Conservation (phyloP, 2,113 vertebrate genomes). For the Mandrillus leucophaeus region DNA sequence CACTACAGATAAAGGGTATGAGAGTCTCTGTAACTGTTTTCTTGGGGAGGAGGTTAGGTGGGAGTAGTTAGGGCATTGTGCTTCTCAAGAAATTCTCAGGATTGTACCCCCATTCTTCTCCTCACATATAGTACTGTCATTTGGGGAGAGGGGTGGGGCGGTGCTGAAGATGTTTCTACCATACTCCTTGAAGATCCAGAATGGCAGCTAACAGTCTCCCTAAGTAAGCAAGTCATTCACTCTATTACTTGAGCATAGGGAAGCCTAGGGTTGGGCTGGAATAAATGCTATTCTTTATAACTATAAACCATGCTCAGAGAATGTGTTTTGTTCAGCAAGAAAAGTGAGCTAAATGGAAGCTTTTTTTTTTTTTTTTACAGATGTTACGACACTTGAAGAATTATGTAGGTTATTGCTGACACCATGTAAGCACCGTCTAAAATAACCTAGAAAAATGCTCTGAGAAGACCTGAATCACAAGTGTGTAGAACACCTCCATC, state of each 20-base stretch:
- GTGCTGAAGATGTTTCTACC: not conserved
- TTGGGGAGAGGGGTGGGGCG: too few species aligned
- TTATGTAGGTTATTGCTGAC: constrained; percentile 5
- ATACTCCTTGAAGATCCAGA: not conserved
- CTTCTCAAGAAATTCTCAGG: not conserved
- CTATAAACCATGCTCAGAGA: not conserved
- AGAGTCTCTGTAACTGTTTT: not conserved
- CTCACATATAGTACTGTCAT: not conserved
- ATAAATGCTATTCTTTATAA: not conserved
- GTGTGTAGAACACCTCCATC: not conserved
- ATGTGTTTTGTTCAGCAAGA: not conserved
- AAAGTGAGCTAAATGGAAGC: constrained; percentile 19
- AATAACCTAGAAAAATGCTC: constrained; percentile 37
- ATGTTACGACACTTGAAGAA: constrained; percentile 14
- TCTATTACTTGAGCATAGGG: not conserved
- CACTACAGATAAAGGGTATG: not conserved
- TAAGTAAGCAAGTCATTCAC: not conserved
- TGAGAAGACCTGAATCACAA: not conserved
- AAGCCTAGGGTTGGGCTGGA: not conserved
- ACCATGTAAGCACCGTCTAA: not conserved
- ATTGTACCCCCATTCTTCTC: not conserved
- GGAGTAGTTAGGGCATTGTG: rapidly evolving
- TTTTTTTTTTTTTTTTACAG: not conserved
- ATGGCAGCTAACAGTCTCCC: not conserved
- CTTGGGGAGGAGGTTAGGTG: not conserved